Conservation (phyloP, 1,140 invertebrate genomes). For the Calephelis virginiensis region DNA sequence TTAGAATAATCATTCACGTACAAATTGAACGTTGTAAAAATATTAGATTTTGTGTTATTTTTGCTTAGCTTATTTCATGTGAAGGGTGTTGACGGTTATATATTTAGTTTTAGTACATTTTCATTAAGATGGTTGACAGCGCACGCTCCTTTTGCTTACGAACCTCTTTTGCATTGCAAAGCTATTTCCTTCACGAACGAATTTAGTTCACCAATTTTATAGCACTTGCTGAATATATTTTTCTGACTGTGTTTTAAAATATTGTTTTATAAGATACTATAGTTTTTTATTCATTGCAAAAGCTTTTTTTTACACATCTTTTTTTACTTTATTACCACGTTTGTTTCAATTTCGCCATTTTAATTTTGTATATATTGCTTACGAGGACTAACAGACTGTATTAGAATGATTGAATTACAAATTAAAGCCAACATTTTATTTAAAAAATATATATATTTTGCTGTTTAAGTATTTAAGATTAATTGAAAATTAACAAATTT, state of each 20-base stretch:
- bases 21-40: not conserved
- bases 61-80: slow-evolving; percentile 12
- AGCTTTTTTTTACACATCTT: slow-evolving; percentile 1
- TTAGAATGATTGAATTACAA: no score
- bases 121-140: slow-evolving; percentile 64
- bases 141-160: slow-evolving; percentile 70
- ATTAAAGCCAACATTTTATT: no score
- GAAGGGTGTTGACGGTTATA: slow-evolving; percentile 2
- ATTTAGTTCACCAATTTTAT: slow-evolving; percentile 15
- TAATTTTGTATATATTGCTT: no score
- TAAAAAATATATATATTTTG: no score
- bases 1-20: not conserved
- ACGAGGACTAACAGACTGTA: no score
- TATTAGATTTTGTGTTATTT: slow-evolving; percentile 4
- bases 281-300: slow-evolving; percentile 4
- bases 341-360: no score
- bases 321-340: no score
- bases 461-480: no score
- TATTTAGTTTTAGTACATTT: slow-evolving; percentile 17
- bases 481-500: no score
- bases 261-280: not conserved
- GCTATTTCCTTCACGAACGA: slow-evolving; percentile 17
- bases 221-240: slow-evolving; percentile 8
- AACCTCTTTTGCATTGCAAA: slow-evolving; percentile 35
- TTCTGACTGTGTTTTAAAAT: slow-evolving; percentile 4